Percentiles rank a stretch among this genome's conserved stretches.
Evolutionary conservation across 2,797 vertebrate genomes (phyloP).

Genomic region (Smutsia temminckii): DNA sequence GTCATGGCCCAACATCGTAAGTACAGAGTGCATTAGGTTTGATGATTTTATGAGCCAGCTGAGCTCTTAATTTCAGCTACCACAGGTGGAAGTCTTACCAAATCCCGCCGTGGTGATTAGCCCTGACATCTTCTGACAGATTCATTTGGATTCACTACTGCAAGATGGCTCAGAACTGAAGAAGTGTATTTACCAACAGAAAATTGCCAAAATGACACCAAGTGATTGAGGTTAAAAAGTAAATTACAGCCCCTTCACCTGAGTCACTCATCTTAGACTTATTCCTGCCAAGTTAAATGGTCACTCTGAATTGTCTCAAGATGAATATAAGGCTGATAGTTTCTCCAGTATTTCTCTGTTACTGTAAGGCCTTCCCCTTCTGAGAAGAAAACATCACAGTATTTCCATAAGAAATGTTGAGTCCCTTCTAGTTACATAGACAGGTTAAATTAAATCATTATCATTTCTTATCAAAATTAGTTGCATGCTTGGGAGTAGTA

Average conservation of each 20-base stretch:
- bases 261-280: constrained; percentile 34
- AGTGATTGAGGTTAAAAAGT: constrained; percentile 66
- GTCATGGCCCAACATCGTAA: neutral
- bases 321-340: neutral
- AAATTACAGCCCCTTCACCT: constrained; percentile 63
- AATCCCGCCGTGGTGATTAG: constrained; percentile 8
- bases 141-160: neutral
- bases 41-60: neutral
- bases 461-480: constrained; percentile 59
- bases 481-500: constrained; percentile 49
- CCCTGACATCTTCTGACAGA: constrained; percentile 48
- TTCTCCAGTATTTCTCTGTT: neutral
- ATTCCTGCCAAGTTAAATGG: constrained; percentile 55
- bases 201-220: constrained; percentile 50
- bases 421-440: neutral
- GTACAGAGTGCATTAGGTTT: neutral
- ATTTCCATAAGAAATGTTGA: neutral
- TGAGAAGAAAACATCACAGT: neutral
- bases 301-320: constrained; percentile 42
- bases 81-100: neutral
- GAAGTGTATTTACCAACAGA: constrained; percentile 65
- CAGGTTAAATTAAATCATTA: constrained; percentile 70
- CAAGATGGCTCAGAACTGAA: constrained; percentile 8
- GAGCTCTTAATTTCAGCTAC: neutral
- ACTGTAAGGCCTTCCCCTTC: neutral